Evolutionary conservation across 53 echinoderm and acorn worm genomes (phyloP).

Genomic region (Actinopyga echinites): DNA sequence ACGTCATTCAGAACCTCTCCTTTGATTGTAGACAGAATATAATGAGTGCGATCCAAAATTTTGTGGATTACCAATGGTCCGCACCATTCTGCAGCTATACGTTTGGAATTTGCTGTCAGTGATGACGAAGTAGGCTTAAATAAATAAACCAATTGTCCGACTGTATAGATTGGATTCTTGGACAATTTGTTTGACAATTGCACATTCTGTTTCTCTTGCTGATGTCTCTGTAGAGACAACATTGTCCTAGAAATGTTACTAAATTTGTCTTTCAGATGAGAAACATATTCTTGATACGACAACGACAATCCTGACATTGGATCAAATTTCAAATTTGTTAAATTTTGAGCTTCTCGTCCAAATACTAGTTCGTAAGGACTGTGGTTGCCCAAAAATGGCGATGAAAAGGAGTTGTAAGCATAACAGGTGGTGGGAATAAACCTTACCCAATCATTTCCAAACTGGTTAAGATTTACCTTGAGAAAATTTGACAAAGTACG

Average conservation of each 20-base stretch:
- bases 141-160: neutral
- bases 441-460: too few species aligned
- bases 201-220: neutral
- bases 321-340: too few species aligned
- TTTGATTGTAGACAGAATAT: slow-evolving; percentile 19
- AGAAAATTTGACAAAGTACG: too few species aligned
- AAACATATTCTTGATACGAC: neutral
- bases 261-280: neutral
- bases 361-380: slow-evolving; percentile 8
- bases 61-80: slow-evolving; percentile 42
- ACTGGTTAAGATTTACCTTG: too few species aligned
- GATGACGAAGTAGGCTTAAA: neutral
- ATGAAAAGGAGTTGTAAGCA: neutral
- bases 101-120: neutral
- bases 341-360: too few species aligned
- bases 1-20: slow-evolving; percentile 42
- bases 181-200: neutral
- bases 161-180: neutral
- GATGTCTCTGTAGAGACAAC: neutral
- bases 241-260: neutral
- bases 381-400: neutral
- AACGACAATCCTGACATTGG: neutral
- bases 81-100: slow-evolving; percentile 16
- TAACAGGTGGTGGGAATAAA: neutral
- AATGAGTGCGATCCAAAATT: too few species aligned